Evolutionary conservation across 2,113 vertebrate species (phyloP).

Genomic region (Coptodon rendalli): DNA sequence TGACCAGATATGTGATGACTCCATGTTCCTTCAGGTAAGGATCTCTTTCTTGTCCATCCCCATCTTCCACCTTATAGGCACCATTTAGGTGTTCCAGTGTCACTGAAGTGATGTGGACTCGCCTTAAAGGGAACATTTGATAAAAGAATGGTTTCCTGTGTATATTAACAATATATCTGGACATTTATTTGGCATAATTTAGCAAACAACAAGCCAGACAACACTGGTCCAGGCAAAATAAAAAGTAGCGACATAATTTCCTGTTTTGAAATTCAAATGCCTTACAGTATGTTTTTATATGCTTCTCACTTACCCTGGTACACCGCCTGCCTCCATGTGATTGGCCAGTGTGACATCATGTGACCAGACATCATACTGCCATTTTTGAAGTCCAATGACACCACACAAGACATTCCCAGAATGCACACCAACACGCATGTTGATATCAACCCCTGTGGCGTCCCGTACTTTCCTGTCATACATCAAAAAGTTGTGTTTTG

Average conservation of each 20-base stretch:
- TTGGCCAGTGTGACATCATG: conserved; percentile 97
- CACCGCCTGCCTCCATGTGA: conserved; percentile 96
- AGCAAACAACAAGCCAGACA: neutral
- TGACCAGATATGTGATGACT: conserved; percentile 90
- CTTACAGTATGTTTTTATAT: neutral
- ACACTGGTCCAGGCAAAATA: neutral
- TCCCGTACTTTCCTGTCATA: conserved; percentile 87
- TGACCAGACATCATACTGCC: conserved; percentile 98
- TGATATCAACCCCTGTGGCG: conserved; percentile 93
- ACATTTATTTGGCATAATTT: neutral
- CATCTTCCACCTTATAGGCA: conserved; percentile 93
- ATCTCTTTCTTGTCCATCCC: conserved; percentile 88
- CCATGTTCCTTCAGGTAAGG: conserved; percentile 92
- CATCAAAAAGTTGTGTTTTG: neutral
- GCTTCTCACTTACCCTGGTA: conserved; percentile 83
- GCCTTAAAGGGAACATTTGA: conserved; percentile 62
- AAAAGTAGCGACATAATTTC: neutral
- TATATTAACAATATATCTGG: neutral
- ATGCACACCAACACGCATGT: conserved; percentile 96
- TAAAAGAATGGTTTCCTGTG: neutral
- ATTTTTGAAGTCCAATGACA: conserved; percentile 95
- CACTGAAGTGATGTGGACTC: conserved; percentile 94
- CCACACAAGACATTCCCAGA: conserved; percentile 98
- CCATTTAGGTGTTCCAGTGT: conserved; percentile 92
- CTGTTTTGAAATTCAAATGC: neutral